Evolutionary conservation across 2,888 invertebrate species (phyloP), one percentile per base, ranked within the genome.

Genomic region (Nomada fabriciana): DNA sequence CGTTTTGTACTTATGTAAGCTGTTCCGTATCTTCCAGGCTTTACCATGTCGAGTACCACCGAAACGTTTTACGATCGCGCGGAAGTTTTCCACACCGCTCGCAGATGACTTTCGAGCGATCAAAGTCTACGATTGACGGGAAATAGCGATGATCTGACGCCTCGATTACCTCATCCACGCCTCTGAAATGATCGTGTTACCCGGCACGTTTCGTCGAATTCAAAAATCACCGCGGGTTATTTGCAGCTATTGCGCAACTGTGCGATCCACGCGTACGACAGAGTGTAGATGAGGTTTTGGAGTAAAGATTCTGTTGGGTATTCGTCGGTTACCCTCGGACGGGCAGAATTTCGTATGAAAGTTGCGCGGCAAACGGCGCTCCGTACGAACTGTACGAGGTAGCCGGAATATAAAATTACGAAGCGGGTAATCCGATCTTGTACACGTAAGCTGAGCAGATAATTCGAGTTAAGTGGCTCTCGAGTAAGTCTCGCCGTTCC

Each of bases 391-490:
- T 50, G 69, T 52, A 68, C 81, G 78, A 79, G 80, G 86, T 86
- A 84, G 87, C 67, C 79, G 74, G 72, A 80, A 87, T 88, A 90
- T 90, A 87, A 90, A 90, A 89, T 90, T 90, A 90, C 90, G 82
- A 71, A 76, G 75, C 84, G 61, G 80, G 90, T 88, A 90, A 90
- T 88, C 87, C 84, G 88, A 90, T 73, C 80, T 86, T 72, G 73
- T 82, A 80, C 84, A 86, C 84, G 89, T 90, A 90, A 90, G 89
- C 84, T 83, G 89, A 87, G 89, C 86, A 83, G 86, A 90, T 88
- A 90, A 90, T 90, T 89, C 88, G 82, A 88, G 89, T 86, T 89
- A 86, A 90, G 86, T 86, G 86, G 84, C 79, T 76, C 80, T 63
- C 75, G 53, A 47, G 25, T 75, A 67, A 75, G 82, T 78, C 78